Percentiles rank a stretch among this genome's conserved stretches.
Conservation (phyloP, 2,888 invertebrate genomes). For the Tachystola acroxantha region DNA sequence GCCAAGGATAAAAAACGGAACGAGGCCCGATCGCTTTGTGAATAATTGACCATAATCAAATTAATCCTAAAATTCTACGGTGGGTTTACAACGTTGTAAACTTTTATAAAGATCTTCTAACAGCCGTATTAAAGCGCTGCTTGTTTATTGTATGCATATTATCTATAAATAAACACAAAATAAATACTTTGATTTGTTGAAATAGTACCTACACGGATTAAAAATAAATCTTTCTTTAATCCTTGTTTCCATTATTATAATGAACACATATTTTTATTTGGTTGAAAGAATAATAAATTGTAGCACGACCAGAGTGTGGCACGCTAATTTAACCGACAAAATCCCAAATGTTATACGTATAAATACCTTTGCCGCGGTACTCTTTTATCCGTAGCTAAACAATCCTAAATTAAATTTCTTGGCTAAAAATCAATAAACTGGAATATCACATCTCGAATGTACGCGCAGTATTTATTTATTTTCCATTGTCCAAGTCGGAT, state of each 20-base stretch:
- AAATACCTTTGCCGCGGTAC: too few species aligned
- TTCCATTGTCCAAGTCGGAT: conserved; percentile 24
- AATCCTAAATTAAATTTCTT: conserved; percentile 20
- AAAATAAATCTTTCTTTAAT: too few species aligned
- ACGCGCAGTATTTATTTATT: conserved; percentile 27
- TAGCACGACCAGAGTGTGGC: too few species aligned
- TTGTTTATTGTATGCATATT: conserved; percentile 25
- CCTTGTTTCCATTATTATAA: too few species aligned
- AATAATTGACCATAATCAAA: conserved; percentile 78
- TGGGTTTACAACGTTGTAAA: conserved; percentile 76
- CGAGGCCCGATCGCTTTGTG: conserved; percentile 66
- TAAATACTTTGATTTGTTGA: neutral
- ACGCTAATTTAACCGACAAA: too few species aligned
- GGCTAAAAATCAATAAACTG: conserved; percentile 14
- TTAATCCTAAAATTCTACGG: conserved; percentile 77
- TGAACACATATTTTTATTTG: too few species aligned
- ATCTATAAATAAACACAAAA: neutral
- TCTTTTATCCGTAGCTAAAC: conserved; percentile 8
- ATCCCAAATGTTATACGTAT: too few species aligned
- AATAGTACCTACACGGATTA: too few species aligned
- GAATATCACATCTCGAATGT: conserved; percentile 10
- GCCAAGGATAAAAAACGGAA: conserved; percentile 64
- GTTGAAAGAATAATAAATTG: too few species aligned
- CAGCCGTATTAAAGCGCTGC: conserved; percentile 59
- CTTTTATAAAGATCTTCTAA: conserved; percentile 71